These are phyloP conservation scores for Phengaris arion DNA, from an alignment of 2,888 invertebrate genomes.

Conservation along the genomic window DNA sequence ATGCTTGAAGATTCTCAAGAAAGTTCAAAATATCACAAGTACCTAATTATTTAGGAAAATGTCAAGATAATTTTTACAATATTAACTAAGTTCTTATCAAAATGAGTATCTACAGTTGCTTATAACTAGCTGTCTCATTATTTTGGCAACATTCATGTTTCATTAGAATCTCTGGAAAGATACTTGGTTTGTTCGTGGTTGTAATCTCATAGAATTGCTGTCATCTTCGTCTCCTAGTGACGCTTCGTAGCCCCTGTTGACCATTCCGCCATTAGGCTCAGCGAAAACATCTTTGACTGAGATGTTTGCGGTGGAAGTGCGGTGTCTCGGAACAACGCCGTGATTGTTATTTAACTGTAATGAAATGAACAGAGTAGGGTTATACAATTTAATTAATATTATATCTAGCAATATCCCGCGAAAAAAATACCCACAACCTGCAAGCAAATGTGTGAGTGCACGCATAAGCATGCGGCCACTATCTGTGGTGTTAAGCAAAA, in stretches of 20 bases:
- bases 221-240: conserved; percentile 83
- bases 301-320: conserved; percentile 88
- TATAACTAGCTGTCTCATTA: conserved; percentile 43
- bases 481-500: too few relatives aligned
- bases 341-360: conserved; percentile 81
- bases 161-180: conserved; percentile 71
- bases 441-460: too few relatives aligned
- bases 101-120: conserved; percentile 57
- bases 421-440: too few relatives aligned
- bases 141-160: conserved; percentile 54
- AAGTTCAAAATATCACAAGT: conserved; percentile 63
- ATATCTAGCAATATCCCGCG: too few relatives aligned
- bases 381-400: too few relatives aligned
- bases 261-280: conserved; percentile 83
- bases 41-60: conserved; percentile 31
- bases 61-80: conserved; percentile 36
- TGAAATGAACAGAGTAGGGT: not conserved
- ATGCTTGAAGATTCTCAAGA: conserved; percentile 38
- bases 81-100: conserved; percentile 42
- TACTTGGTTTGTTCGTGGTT: conserved; percentile 82
- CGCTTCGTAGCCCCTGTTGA: conserved; percentile 88
- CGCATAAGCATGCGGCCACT: too few relatives aligned
- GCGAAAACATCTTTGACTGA: conserved; percentile 89
- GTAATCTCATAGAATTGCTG: conserved; percentile 85
- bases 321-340: conserved; percentile 81